A percentile compares a stretch with the other conserved stretches of the same genome.
Evolutionary conservation across 1,140 invertebrate genomes (phyloP).

Genomic region (Zaprionus ghesquierei): DNA sequence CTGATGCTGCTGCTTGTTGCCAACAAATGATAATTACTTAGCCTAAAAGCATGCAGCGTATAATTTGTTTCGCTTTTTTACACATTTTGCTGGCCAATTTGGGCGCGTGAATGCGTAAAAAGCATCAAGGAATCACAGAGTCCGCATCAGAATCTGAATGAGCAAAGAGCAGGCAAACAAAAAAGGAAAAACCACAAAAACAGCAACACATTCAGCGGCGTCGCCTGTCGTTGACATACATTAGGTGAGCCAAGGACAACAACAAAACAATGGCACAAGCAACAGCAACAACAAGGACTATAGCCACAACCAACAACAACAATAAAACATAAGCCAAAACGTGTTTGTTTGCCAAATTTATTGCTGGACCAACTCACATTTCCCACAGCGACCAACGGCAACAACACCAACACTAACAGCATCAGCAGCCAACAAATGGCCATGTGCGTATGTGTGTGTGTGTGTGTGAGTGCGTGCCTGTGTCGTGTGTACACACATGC

Average conservation of each 20-base stretch:
- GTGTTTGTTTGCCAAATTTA: slow-evolving; percentile 78
- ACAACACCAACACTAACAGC: background rate
- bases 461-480: too few species aligned
- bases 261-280: slow-evolving; percentile 31
- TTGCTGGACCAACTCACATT: slow-evolving; percentile 53
- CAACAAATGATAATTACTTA: slow-evolving; percentile 68
- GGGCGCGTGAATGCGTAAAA: slow-evolving; percentile 76
- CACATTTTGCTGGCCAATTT: slow-evolving; percentile 56
- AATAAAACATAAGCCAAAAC: slow-evolving; percentile 63
- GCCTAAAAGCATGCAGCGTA: slow-evolving; percentile 52
- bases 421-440: slow-evolving; percentile 34
- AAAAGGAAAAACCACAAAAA: slow-evolving; percentile 32
- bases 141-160: slow-evolving; percentile 22
- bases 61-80: slow-evolving; percentile 39
- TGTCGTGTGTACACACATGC: background rate
- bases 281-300: background rate
- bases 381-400: slow-evolving; percentile 51
- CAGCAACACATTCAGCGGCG: slow-evolving; percentile 26
- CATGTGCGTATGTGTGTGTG: slow-evolving; percentile 21
- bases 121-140: slow-evolving; percentile 36
- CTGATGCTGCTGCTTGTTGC: slow-evolving; percentile 25
- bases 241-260: slow-evolving; percentile 69
- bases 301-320: slow-evolving; percentile 38
- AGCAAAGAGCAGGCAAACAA: slow-evolving; percentile 13
- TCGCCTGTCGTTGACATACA: slow-evolving; percentile 64